Evolutionary conservation across 1,140 invertebrate genomes (phyloP).

Genomic region (Drosophila arawakana): DNA sequence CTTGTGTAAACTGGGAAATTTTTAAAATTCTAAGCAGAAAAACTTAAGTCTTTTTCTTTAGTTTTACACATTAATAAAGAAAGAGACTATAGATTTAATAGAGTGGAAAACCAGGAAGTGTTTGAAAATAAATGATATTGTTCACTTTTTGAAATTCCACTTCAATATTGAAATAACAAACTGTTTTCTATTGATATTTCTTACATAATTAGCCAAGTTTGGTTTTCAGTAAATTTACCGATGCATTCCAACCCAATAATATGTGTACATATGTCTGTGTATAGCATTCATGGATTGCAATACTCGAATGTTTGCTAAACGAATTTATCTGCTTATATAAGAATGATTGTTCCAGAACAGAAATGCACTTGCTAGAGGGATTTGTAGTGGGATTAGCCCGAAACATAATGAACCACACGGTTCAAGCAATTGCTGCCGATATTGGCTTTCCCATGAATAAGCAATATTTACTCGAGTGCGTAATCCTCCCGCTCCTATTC

Average conservation of each 20-base stretch:
- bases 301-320: constrained; percentile 13
- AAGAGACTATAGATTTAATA: too few relatives aligned
- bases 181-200: neutral
- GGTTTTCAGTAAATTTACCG: neutral
- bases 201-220: neutral
- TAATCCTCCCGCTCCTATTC: constrained; percentile 62
- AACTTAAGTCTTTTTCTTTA: too few relatives aligned
- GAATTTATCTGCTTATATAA: constrained; percentile 11
- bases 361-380: constrained; percentile 25
- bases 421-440: constrained; percentile 40
- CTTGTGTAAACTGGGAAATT: too few relatives aligned
- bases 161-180: too few relatives aligned
- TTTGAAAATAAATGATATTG: too few relatives aligned
- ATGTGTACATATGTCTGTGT: neutral
- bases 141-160: too few relatives aligned
- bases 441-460: constrained; percentile 78
- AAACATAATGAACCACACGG: constrained; percentile 72
- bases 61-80: too few relatives aligned
- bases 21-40: too few relatives aligned
- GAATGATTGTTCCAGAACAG: constrained; percentile 1
- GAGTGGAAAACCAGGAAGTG: too few relatives aligned
- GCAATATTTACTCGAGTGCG: constrained; percentile 67
- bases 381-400: constrained; percentile 66
- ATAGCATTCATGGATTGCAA: neutral
- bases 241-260: neutral